phyloP scores from a whole-genome alignment of 2,888 invertebrate genomes.

The Ormyrus thymus region DNA sequence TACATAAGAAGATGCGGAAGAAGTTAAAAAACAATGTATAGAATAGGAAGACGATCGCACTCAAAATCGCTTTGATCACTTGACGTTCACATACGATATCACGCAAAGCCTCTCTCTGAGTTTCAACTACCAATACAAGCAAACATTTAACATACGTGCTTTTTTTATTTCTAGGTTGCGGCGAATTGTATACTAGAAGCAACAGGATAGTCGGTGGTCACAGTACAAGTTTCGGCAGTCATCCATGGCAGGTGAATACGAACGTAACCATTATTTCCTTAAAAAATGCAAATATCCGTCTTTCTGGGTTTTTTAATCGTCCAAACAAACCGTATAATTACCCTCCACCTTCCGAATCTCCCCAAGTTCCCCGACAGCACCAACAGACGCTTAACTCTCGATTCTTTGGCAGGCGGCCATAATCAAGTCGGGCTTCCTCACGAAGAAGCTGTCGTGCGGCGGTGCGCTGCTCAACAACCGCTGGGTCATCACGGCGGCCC shows the following conservation, averaged over 20 bases:
- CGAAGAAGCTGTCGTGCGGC: conserved; percentile 93
- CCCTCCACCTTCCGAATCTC: too few relatives aligned
- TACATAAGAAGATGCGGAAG: not conserved
- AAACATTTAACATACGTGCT: conserved; percentile 5
- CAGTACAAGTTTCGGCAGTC: conserved; percentile 91
- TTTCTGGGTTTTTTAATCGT: too few relatives aligned
- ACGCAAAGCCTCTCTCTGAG: not conserved
- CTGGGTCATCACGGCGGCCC: conserved; percentile 95
- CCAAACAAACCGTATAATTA: too few relatives aligned
- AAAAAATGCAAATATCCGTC: too few relatives aligned
- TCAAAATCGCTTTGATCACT: conserved; percentile 26
- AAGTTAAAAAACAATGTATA: conserved; percentile 7
- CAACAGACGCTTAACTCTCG: too few relatives aligned
- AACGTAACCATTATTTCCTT: too few relatives aligned
- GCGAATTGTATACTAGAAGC: conserved; percentile 89
- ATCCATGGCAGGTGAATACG: conserved; percentile 88
- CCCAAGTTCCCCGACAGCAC: too few relatives aligned
- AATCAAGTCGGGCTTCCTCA: conserved; percentile 92
- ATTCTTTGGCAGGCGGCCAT: conserved; percentile 81
- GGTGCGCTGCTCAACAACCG: conserved; percentile 92
- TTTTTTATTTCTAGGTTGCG: conserved; percentile 84
- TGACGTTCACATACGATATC: conserved; percentile 26
- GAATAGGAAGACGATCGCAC: conserved; percentile 16
- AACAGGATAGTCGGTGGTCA: conserved; percentile 95
- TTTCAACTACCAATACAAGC: not conserved